A percentile compares a stretch with the other conserved stretches of the same genome.
phyloP scores from a whole-genome alignment of 2,888 invertebrate species.

The Dasysyrphus tricinctus region DNA sequence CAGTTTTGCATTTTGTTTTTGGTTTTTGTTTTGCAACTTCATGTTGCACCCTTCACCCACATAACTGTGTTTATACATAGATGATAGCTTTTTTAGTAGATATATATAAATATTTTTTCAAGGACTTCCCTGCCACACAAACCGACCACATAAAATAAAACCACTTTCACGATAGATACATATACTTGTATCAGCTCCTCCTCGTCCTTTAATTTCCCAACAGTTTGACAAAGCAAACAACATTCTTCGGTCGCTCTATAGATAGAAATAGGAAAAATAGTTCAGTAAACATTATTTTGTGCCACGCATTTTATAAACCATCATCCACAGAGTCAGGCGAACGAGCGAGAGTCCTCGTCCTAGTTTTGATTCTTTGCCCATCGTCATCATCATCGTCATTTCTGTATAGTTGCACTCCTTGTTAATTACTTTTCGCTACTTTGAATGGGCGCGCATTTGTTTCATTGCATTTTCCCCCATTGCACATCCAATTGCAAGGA shows the following conservation, averaged over 20 bases:
- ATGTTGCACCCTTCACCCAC: constrained; percentile 7
- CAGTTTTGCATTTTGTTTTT: neutral
- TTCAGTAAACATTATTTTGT: constrained; percentile 66
- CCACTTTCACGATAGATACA: constrained; percentile 38
- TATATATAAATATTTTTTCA: constrained; percentile 50
- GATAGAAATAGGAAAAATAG: constrained; percentile 34
- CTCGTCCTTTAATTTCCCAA: constrained; percentile 22
- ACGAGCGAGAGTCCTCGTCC: constrained; percentile 61
- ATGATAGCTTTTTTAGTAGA: neutral
- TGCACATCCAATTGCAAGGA: constrained; percentile 47
- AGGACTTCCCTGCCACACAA: constrained; percentile 42
- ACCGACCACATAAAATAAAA: constrained; percentile 40
- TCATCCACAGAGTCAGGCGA: constrained; percentile 13
- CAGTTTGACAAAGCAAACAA: constrained; percentile 65
- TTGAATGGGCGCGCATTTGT: constrained; percentile 48
- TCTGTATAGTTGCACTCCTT: constrained; percentile 52
- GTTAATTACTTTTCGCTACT: constrained; percentile 72
- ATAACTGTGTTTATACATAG: neutral
- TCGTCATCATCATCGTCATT: constrained; percentile 35
- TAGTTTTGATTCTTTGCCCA: constrained; percentile 54
- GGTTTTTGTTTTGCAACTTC: neutral
- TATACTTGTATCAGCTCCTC: neutral
- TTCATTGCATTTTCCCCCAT: constrained; percentile 50
- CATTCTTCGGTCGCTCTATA: constrained; percentile 35
- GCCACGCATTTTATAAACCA: constrained; percentile 45